phyloP scores from a whole-genome alignment of 2,113 vertebrate genomes.

The Otolemur garnettii region DNA sequence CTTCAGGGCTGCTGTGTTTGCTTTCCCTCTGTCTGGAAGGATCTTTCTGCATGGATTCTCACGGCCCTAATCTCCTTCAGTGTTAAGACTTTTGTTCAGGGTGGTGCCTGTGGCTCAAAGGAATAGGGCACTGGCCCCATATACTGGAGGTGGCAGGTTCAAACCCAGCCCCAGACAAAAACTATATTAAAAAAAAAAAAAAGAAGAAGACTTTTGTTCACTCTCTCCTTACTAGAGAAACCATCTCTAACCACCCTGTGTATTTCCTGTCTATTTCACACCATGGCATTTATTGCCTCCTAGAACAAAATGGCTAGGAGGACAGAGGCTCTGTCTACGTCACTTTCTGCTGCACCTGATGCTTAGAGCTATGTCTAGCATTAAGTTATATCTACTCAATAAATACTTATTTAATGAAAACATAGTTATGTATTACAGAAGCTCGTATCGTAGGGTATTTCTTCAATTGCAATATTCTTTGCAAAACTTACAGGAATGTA shows the following conservation, averaged over 20 bases:
- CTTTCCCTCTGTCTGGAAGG: neutral
- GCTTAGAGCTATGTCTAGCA: neutral
- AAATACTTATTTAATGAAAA: conserved; percentile 12
- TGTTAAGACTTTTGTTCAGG: neutral
- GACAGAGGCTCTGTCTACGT: neutral
- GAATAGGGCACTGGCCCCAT: too few species aligned
- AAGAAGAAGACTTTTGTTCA: neutral
- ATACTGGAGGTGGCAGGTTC: too few species aligned
- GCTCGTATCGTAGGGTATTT: neutral
- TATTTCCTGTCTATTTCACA: neutral
- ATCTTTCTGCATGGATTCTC: neutral
- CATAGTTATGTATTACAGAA: neutral
- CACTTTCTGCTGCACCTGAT: neutral
- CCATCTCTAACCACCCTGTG: neutral
- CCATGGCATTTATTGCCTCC: neutral
- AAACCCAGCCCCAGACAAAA: too few species aligned
- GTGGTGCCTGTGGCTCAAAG: too few species aligned
- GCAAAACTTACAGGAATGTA: neutral
- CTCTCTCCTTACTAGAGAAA: neutral
- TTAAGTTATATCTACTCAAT: neutral
- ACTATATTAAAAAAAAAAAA: too few species aligned
- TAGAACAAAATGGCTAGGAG: neutral
- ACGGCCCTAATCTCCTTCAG: neutral
- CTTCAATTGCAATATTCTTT: neutral
- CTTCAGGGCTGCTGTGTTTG: neutral